Evolutionary conservation across 2,888 invertebrate species (phyloP), one percentile per base, ranked within the genome.

Genomic region (Meta bourneti): DNA sequence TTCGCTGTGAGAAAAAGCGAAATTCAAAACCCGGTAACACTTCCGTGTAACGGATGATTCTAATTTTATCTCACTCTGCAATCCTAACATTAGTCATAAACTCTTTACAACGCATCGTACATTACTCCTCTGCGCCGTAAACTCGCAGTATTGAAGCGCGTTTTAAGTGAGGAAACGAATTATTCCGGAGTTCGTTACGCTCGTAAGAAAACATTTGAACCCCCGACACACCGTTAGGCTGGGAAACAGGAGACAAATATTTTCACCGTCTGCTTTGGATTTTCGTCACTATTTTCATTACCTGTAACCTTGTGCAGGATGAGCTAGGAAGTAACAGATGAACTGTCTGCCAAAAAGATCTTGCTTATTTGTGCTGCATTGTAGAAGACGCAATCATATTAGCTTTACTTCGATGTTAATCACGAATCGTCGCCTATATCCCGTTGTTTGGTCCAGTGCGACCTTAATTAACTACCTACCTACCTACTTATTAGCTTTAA

Each of bases 31-130:
- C 77, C 78, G 34, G 83, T 84, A 83, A 75, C 84, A 90, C 89
- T 90, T 90, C 84, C 89, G 89, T 71, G 74, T 81, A 81, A 87
- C 80, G 87, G 49, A 79, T 72, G 84, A 54, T 79, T 78, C 89
- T 90, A 90, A 84, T 90, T 84, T 79, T 90, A 90, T 84, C 89
- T 49, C 71, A 5, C 70, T 70, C 61, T 61, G 61, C 61, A 77
- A 83, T 77, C 69, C 89, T 52, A 77, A 89, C 89, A 89, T 89
- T 81, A 88, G 74, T 89, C 89, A 89, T 89, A 89, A 89, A 89
- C 89, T 89, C 89, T 89, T 89, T 89, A 83, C 74, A 51, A 71
- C 54, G 61, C 75, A 20, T 81, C 74, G 61, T 75, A 72, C 54
- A 34, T 79, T 77, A 79, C 70, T 77, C 70, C 70, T 20, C 51